Evolutionary conservation across 2,797 vertebrate genomes (phyloP), one percentile per base, ranked within the genome.

Genomic region (Tenualosa ilisha): DNA sequence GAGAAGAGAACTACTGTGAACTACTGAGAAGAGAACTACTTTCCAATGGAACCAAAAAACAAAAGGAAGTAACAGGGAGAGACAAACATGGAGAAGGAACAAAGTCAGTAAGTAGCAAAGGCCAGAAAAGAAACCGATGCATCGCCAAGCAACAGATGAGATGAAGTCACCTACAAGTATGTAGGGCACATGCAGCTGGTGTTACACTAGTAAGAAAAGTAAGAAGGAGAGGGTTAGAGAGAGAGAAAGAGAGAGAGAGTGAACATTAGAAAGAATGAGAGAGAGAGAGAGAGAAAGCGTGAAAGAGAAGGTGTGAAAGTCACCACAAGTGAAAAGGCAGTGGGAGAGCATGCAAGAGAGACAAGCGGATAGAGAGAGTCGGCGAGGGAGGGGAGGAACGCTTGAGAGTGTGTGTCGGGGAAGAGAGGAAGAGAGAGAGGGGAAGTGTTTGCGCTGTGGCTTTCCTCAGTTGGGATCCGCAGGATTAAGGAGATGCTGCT

Each of bases 121-220:
- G 12, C 31, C 37, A 43, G 9, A 43, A 40, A 17, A 43, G 15
- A 75, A 75, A 17, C 5, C 3, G 31, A 92, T 89, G 87, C 82
- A 94, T 93, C 63, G 83, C 93, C 91, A 92, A 91, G 93, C 91
- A 93, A 94, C 92, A 72, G 43, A 87, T 89, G 88, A 90, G 91
- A 93, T 92, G 90, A 90, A 91, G 88, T 89, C 51, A 82, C 84
- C 43, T 61, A 59, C 86, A 53, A 61, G 86, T 87, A 86, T 81
- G 82, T 83, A 88, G 87, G 82, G 56, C 83, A 89, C 82, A 86
- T 85, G 84, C 82, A 82, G 61, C 4, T 8, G 37, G 40, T 79
- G 72, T 24, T 12, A 65, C 63, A 65, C 63, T 65, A 65, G 63
- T 31, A 84, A 81, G 86, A 20, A 20, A 63, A 26, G 24, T 24